Conservation (phyloP, 2,888 invertebrate species). For the Nomada goodeniana region DNA sequence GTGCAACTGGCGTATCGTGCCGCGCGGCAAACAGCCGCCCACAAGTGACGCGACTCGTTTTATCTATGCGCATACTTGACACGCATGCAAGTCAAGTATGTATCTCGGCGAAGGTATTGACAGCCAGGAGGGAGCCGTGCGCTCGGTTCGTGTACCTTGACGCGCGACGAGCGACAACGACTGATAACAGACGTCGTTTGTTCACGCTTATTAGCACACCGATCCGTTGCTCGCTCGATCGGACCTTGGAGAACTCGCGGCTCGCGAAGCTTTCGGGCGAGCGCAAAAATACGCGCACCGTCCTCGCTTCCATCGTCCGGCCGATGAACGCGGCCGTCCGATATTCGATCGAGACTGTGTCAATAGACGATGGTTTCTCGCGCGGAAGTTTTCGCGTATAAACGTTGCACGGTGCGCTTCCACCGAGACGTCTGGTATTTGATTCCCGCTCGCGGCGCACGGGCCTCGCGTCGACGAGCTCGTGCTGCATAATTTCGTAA, state of each 20-base stretch:
- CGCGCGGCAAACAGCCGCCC: constrained; percentile 55
- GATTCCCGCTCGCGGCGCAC: no score
- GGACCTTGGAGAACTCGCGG: neutral
- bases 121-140: constrained; percentile 47
- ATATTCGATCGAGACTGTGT: no score
- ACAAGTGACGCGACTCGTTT: constrained; percentile 56
- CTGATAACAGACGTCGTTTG: constrained; percentile 41
- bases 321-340: no score
- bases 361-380: no score
- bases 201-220: constrained; percentile 39
- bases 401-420: no score
- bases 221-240: neutral
- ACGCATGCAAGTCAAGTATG: constrained; percentile 65
- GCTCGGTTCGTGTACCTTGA: constrained; percentile 44
- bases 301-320: no score
- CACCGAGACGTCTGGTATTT: no score
- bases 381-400: no score
- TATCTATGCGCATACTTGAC: constrained; percentile 70
- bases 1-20: constrained; percentile 36
- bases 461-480: no score
- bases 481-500: no score
- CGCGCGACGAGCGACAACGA: constrained; percentile 41
- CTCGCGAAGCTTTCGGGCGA: neutral
- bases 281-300: neutral
- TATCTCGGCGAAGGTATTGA: constrained; percentile 58